phyloP scores from a whole-genome alignment of 2,113 vertebrate species.

The Corynorhinus townsendii region DNA sequence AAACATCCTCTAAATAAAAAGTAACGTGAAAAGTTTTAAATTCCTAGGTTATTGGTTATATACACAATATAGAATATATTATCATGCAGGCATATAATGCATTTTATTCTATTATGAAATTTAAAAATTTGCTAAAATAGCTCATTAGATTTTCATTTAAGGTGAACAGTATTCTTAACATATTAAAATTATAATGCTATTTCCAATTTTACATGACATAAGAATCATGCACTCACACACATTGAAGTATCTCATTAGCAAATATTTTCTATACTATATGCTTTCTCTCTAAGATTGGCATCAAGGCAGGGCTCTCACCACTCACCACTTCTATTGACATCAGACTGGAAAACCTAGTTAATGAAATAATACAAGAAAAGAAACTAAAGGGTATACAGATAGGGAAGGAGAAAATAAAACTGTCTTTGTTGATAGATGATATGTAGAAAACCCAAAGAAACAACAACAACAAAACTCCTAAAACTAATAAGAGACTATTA shows the following conservation, averaged over 20 bases:
- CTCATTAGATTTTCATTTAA: neutral
- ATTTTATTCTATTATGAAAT: neutral
- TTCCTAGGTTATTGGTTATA: neutral
- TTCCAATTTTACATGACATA: neutral
- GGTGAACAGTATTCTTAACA: neutral
- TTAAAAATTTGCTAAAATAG: neutral
- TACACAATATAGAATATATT: neutral
- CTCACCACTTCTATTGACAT: neutral
- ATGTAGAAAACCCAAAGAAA: neutral
- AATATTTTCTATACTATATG: neutral
- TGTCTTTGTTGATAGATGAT: neutral
- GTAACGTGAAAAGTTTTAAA: neutral
- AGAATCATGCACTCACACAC: neutral
- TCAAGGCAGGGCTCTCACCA: neutral
- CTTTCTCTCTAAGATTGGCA: neutral
- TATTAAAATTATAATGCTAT: neutral
- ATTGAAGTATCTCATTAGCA: neutral
- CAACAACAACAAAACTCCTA: neutral
- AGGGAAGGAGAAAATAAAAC: neutral
- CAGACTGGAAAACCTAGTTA: neutral
- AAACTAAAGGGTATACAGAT: neutral
- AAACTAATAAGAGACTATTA: neutral
- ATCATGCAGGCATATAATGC: neutral
- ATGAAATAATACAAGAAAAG: neutral
- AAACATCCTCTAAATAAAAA: constrained; percentile 53